A percentile compares a stretch with the other conserved stretches of the same genome.
Conservation (phyloP, 2,113 vertebrate genomes). For the Hirundichthys speculiger region DNA sequence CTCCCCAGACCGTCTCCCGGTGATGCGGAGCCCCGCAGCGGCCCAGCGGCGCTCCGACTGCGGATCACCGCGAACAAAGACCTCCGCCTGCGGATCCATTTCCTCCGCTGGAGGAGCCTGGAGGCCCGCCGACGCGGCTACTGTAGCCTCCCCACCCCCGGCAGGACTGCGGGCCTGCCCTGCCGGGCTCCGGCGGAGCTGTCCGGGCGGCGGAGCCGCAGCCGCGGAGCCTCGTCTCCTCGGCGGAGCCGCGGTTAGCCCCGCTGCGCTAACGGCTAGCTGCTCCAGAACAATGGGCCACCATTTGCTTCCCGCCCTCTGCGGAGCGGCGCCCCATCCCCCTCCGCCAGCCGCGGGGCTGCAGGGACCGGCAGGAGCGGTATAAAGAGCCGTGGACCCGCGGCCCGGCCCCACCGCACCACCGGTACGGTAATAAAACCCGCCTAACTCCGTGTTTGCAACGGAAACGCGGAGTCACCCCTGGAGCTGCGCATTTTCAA, state of each 20-base stretch:
- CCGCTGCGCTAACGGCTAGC: slow-evolving; percentile 60
- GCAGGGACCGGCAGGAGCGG: background rate
- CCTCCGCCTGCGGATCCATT: background rate
- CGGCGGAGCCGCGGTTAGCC: slow-evolving; percentile 48
- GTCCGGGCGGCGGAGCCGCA: background rate
- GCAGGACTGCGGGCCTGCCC: background rate
- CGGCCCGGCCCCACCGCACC: fast-evolving
- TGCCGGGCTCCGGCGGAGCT: background rate
- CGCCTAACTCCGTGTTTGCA: background rate
- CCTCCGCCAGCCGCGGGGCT: slow-evolving; percentile 16
- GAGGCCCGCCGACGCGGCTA: too few species aligned
- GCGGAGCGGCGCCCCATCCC: slow-evolving; percentile 56
- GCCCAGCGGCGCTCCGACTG: background rate
- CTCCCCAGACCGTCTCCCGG: too few species aligned
- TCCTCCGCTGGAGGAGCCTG: too few species aligned
- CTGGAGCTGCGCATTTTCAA: slow-evolving; percentile 55
- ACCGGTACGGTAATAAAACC: background rate
- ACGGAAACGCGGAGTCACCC: slow-evolving; percentile 4
- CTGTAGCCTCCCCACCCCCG: too few species aligned
- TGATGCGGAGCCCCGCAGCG: too few species aligned
- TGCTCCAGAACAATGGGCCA: slow-evolving; percentile 77
- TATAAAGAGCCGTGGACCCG: background rate
- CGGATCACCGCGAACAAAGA: slow-evolving; percentile 6
- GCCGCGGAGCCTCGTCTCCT: background rate
- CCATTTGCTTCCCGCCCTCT: slow-evolving; percentile 83